Evolutionary conservation across 1,140 invertebrate species (phyloP), one percentile per base, ranked within the genome.

Genomic region (Drosophila tristis): DNA sequence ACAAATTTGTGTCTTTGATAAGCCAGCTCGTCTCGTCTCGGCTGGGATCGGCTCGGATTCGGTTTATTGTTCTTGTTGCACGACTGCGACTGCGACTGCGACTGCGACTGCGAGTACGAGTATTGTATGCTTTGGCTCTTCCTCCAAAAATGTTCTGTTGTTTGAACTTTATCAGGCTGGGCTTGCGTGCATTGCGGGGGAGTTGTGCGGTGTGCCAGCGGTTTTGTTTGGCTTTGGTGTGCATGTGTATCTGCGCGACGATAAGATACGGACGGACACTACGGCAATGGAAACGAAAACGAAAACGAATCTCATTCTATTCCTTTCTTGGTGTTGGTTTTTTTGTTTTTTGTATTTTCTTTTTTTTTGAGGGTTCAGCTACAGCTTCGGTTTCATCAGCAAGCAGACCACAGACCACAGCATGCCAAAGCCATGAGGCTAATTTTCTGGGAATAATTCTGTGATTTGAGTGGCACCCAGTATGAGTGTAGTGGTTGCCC

Each of bases 371-470:
- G 39, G 44, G 35, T 48, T 57, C 71, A 80, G 77, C 42, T 49
- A 26, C 54, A 35, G 58, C 26, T 56, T 56, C 23, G 47, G 51
- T 70, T 58, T 68, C 66, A 68, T 70, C 64, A 70, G 44, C 64
- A 29, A 70, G 44, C 64, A 29, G 68, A 57, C 66, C 51, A 45
- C 64, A 29, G 68, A 57, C 66, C 51, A 45, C 60, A 72, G 67
- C 74, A 86, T 86, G 82, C 82, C 84, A 78, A 87, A 82, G 82
- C 60, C 73, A 82, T 86, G 82, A 87, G 74, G 53, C 71, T 53
- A 73, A 87, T 72, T 85, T 70, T 87, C 82, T 66, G 47, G 73
- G 82, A 87, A 87, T 87, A 82, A 59, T 59, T 63, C 2, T 79
- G 62, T 82, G 82, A 82, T 80, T 86, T 80, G 43, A 53, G 51